These are phyloP conservation scores for Cavia porcellus DNA, from an alignment of 2,113 vertebrate species.

Conservation along the genomic window DNA sequence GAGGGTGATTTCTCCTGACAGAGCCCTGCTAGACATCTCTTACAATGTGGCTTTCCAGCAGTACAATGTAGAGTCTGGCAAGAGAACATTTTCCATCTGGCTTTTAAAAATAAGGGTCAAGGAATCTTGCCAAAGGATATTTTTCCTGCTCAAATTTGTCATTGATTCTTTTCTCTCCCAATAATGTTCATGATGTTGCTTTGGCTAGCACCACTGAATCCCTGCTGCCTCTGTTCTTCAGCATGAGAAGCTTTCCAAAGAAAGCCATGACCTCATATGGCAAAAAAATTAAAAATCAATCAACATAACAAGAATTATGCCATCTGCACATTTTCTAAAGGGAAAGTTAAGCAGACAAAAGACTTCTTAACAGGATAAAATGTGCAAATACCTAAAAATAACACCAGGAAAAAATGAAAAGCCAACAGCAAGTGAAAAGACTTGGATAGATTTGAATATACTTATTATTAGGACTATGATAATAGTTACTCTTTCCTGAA, in stretches of 20 bases:
- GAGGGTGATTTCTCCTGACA: not conserved
- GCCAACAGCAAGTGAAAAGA: not conserved
- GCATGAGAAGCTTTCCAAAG: conserved; percentile 55
- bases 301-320: conserved; percentile 27
- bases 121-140: conserved; percentile 65
- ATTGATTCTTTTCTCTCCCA: conserved; percentile 68
- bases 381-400: not conserved
- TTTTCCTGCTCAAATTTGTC: conserved; percentile 63
- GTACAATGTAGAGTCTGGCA: conserved; percentile 22
- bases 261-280: conserved; percentile 20
- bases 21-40: not conserved
- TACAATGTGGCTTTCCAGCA: conserved; percentile 52
- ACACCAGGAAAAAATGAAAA: not conserved
- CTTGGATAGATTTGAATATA: not conserved
- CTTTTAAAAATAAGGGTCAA: conserved; percentile 70
- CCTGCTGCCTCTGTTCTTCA: conserved; percentile 49
- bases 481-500: not conserved
- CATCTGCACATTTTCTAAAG: conserved; percentile 13
- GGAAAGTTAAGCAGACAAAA: conserved; percentile 46
- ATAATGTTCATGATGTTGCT: conserved; percentile 46
- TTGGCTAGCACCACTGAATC: conserved; percentile 25
- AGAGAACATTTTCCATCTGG: conserved; percentile 50
- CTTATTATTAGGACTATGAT: not conserved
- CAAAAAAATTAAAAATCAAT: conserved; percentile 59
- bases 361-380: not conserved